Evolutionary conservation across 1,140 invertebrate species (phyloP).

Genomic region (Lutraria rhynchaena): DNA sequence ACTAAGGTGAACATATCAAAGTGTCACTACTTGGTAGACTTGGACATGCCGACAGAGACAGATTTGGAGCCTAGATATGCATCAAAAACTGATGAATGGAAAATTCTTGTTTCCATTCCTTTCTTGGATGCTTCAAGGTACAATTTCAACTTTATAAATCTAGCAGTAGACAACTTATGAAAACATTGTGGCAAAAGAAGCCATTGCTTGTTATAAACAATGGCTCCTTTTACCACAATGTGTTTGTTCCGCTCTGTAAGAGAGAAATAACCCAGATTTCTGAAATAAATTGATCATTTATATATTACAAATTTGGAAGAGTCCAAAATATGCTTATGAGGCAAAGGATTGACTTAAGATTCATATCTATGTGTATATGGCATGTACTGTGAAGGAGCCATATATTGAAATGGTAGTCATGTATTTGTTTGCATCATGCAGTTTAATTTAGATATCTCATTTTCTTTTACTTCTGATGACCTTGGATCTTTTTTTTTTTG

Average conservation of each 20-base stretch:
- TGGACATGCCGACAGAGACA: constrained; percentile 89
- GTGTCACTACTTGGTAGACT: constrained; percentile 88
- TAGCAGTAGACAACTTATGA: too few relatives aligned
- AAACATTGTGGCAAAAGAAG: too few relatives aligned
- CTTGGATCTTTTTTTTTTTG: too few relatives aligned
- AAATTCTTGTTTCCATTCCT: constrained; percentile 87
- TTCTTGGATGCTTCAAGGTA: constrained; percentile 90
- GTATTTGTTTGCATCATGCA: constrained; percentile 77
- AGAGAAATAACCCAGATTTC: too few relatives aligned
- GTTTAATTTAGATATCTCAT: too few relatives aligned
- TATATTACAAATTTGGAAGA: too few relatives aligned
- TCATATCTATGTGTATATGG: neutral
- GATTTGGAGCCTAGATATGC: constrained; percentile 92
- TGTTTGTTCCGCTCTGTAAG: too few relatives aligned
- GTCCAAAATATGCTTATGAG: too few relatives aligned
- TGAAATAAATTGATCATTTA: too few relatives aligned
- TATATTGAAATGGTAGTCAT: constrained; percentile 23
- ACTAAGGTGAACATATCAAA: constrained; percentile 84
- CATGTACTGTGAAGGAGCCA: constrained; percentile 34
- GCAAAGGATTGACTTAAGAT: neutral
- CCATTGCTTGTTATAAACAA: too few relatives aligned
- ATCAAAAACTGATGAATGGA: constrained; percentile 88
- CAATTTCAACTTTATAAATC: neutral
- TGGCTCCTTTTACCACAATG: too few relatives aligned
- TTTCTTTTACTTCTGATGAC: too few relatives aligned